Percentiles rank a stretch among this genome's conserved stretches.
phyloP scores from a whole-genome alignment of 2,797 vertebrate species.

The Salmo trutta region DNA sequence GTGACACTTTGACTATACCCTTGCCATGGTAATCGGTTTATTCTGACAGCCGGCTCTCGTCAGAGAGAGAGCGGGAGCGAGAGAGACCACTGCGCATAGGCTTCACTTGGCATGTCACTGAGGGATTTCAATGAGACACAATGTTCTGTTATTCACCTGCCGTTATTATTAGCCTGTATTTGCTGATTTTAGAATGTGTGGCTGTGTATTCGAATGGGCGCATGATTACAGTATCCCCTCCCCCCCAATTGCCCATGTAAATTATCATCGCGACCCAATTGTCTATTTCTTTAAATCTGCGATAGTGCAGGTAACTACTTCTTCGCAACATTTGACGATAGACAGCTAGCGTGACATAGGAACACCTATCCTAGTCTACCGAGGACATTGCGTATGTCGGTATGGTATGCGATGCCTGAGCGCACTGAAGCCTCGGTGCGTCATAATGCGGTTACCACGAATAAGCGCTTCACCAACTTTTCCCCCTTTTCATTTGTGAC shows the following conservation, averaged over 20 bases:
- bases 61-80: background rate
- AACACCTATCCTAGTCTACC: background rate
- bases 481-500: conserved; percentile 72
- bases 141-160: background rate
- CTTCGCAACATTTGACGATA: conserved; percentile 1
- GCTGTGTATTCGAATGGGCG: background rate
- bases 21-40: conserved; percentile 72
- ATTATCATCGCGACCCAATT: background rate
- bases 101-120: background rate
- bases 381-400: conserved; percentile 24
- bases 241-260: background rate
- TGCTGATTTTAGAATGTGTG: background rate
- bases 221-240: background rate
- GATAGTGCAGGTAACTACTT: too few species aligned
- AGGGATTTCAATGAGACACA: background rate
- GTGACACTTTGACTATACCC: conserved; percentile 61
- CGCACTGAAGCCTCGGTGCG: conserved; percentile 66
- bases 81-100: background rate
- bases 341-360: conserved; percentile 24
- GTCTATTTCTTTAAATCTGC: background rate
- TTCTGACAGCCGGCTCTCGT: conserved; percentile 46
- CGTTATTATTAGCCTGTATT: background rate
- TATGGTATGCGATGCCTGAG: conserved; percentile 34
- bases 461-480: conserved; percentile 72
- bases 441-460: conserved; percentile 84